Base-by-base conservation (phyloP, 1,140 invertebrate genomes). In the Tetramorium simillimum region DNA sequence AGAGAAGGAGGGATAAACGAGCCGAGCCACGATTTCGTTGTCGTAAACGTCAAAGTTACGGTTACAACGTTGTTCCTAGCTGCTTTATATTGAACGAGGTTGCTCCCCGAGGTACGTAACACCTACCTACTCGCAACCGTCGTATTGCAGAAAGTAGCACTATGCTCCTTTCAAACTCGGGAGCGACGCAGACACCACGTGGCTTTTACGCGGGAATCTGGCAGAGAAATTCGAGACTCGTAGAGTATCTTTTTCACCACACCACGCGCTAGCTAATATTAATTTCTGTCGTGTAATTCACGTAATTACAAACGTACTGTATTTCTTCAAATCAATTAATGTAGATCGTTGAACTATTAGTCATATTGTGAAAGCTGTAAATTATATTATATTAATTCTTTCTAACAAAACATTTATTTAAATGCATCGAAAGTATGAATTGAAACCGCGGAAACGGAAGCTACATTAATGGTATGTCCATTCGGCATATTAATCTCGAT, bases 21-120 rank as follows among this genome's bases (percentile, higher is more conserved):
- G 93, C 93, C 92, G 88, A 94, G 94, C 95, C 93, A 94, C 95
- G 95, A 95, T 95, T 95, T 95, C 94, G 95, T 95, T 93, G 93
- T 95, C 95, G 95, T 95, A 95, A 95, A 95, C 95, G 95, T 95
- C 95, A 95, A 93, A 94, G 94, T 95, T 95, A 95, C 95, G 95
- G 94, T 95, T 95, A 95, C 95, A 94, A 93, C 92, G 94, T 95
- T 95, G 93, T 95, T 95, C 92, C 91, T 94, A 91, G 93, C 93
- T 95, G 92, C 93, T 95, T 95, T 95, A 95, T 95, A 95, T 95
- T 94, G 94, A 95, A 95, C 93, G 92, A 94, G 94, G 93, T 95
- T 95, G 94, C 94, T 95, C 94, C 95, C 95, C 92, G 93, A 95
- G 94, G 94, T 95, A 95, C 94, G 93, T 95, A 95, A 95, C 95